Conservation (phyloP, 2,113 vertebrate genomes). For the Corythornis madagascariensis region DNA sequence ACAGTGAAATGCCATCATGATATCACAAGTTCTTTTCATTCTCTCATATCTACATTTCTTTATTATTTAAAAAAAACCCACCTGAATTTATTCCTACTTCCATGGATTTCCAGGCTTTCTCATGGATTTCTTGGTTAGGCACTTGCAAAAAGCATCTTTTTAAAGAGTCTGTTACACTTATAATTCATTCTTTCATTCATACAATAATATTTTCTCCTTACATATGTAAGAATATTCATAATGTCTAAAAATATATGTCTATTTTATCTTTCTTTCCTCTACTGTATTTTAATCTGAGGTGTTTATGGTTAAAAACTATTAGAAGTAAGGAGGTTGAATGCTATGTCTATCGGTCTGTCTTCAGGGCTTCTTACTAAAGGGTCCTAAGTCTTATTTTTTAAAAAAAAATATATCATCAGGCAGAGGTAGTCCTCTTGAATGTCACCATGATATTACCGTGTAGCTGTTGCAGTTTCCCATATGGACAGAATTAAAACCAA, state of each 20-base stretch:
- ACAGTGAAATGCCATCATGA: not conserved
- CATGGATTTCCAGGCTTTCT: not conserved
- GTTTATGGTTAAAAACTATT: not conserved
- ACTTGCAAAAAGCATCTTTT: not conserved
- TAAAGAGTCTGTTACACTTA: not conserved
- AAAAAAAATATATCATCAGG: not conserved
- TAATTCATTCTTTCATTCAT: not conserved
- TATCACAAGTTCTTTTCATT: not conserved
- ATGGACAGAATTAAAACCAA: not conserved
- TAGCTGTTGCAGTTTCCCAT: not conserved
- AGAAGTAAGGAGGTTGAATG: not conserved
- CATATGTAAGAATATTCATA: not conserved
- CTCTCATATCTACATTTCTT: not conserved
- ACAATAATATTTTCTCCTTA: not conserved
- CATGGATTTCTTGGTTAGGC: not conserved
- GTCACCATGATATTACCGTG: not conserved
- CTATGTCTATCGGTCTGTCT: not conserved
- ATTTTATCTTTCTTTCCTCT: not conserved
- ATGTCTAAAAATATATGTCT: not conserved
- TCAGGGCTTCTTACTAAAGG: not conserved
- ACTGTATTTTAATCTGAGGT: not conserved
- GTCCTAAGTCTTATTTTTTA: not conserved
- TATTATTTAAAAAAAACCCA: not conserved
- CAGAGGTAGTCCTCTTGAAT: not conserved
- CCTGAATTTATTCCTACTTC: not conserved